Evolutionary conservation across 2,113 vertebrate species (phyloP), one percentile per base, ranked within the genome.

Genomic region (Sebastes schlegelii): DNA sequence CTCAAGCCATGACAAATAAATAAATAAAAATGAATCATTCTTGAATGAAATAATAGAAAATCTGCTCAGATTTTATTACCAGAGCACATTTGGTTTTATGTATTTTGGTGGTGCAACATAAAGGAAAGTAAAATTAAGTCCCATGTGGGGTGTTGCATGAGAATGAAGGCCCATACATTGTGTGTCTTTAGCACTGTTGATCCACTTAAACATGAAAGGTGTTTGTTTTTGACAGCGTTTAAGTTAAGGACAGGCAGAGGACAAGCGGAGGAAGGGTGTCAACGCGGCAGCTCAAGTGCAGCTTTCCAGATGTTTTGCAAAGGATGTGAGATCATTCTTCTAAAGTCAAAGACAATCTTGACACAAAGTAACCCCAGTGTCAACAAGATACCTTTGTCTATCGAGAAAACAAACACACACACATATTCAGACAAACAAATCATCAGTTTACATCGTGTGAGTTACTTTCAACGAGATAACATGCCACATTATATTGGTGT

Each of bases 251-350:
- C 88, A 77, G 62, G 65, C n/a, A 12, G 67, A 19, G 34, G 67
- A 70, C 67, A 73, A 73, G 57, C 26, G 90, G 76, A 92, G 95
- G 95, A 95, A 94, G 95, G 93, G 94, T 83, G 95, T 90, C 88
- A 87, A 64, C 88, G 1, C 19, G 60, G 17, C 73, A 66, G 48
- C 55, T 91, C 83, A 74, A 90, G 90, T 91, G 85, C 77, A 93
- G 92, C 81, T 94, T 95, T 95, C 94, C 94, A 95, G 93, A 95
- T 95, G 95, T 94, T 92, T 51, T 85, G 69, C 57, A 87, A 85
- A 94, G 93, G 94, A 95, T 93, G 86, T 93, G 93, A 93, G 81
- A 85, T 92, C 68, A 94, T 93, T 90, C 82, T 80, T 86, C 48
- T 75, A 40, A 81, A 55, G 86, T 73, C 77, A 76, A 69, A 85